Base-by-base conservation (phyloP, 2,888 invertebrate species). In the Drosophila emarginata region DNA sequence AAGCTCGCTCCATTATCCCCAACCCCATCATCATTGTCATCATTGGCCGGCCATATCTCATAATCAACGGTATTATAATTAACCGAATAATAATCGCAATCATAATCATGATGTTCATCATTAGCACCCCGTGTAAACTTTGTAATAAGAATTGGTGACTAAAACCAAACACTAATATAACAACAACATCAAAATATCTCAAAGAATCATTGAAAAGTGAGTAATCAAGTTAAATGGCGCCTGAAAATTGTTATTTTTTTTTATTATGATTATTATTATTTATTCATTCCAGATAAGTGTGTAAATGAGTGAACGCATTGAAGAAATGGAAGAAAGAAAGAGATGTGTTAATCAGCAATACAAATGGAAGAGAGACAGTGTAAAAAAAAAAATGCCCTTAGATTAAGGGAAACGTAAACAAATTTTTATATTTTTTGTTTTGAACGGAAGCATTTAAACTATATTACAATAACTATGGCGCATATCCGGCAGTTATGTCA, bases 141-240 rank as follows among this genome's bases (percentile, higher is more conserved):
- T 56, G 14, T n/a, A 72, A 63, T 74, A 58, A 58, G 74, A 67
- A 74, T 14, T 23, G 68, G 61, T 72, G 72, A 72, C 72, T 72
- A 72, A 72, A 56, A 53, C 11, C 51, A 45, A 37, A 63, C 71
- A 51, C 51, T 54, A 50, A 51, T 14, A n/a, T 1, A 56, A 32
- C 32, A 32, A 32, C 32, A 69, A 68, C 45, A 28, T 21, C 18
- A 68, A 18, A 50, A 32, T 9, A 11, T 18, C 18, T 18, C 11
- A 18, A 57, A 60, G 26, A 50, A 50, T 52, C 28, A 28, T 45
- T 40, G 67, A 50, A 64, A 12, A 71, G 73, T 82, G 81, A 82
- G 81, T 82, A 82, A 88, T 83, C 76, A 61, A 61, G 68, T 83
- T 71, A 66, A 87, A 76, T 80, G 87, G 84, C 81, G 89, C 81